These are phyloP conservation scores for Panagrolaimus sp. DNA, from an alignment of 1,140 invertebrate species.

Conservation along the genomic window DNA sequence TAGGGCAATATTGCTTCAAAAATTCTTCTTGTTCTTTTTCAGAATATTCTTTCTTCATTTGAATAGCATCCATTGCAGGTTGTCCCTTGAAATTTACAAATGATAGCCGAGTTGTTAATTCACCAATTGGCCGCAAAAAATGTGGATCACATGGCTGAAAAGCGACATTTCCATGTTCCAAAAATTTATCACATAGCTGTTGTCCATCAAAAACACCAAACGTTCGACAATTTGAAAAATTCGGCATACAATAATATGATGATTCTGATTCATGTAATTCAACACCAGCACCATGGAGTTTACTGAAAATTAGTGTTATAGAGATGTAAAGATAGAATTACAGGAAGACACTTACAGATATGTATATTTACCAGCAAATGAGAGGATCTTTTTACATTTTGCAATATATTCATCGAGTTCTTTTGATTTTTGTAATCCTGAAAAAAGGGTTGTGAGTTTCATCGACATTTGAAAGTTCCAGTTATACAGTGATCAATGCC, in stretches of 20 bases:
- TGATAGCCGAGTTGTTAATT: conserved; percentile 58
- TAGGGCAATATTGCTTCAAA: conserved; percentile 51
- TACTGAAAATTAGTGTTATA: too few species aligned
- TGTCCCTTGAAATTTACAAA: conserved; percentile 58
- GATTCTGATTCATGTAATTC: conserved; percentile 48
- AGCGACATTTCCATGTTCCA: conserved; percentile 44
- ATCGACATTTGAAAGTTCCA: conserved; percentile 54
- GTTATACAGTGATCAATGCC: conserved; percentile 52
- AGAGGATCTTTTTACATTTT: too few species aligned
- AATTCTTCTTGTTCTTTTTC: conserved; percentile 43
- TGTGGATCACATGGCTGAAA: conserved; percentile 51
- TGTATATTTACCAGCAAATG: too few species aligned
- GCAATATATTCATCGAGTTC: too few species aligned
- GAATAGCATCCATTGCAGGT: conserved; percentile 41
- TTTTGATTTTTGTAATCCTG: too few species aligned
- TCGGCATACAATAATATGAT: conserved; percentile 14
- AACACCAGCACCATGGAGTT: conserved; percentile 24
- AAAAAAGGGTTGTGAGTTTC: conserved; percentile 57
- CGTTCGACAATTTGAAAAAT: conserved; percentile 11
- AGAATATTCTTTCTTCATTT: conserved; percentile 45
- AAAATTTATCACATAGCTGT: conserved; percentile 14
- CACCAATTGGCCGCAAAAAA: conserved; percentile 49
- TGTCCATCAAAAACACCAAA: conserved; percentile 5
- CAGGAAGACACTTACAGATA: too few species aligned
- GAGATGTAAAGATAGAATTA: too few species aligned